phyloP scores from a whole-genome alignment of 2,888 invertebrate species.

The Allophyes oxyacanthae region DNA sequence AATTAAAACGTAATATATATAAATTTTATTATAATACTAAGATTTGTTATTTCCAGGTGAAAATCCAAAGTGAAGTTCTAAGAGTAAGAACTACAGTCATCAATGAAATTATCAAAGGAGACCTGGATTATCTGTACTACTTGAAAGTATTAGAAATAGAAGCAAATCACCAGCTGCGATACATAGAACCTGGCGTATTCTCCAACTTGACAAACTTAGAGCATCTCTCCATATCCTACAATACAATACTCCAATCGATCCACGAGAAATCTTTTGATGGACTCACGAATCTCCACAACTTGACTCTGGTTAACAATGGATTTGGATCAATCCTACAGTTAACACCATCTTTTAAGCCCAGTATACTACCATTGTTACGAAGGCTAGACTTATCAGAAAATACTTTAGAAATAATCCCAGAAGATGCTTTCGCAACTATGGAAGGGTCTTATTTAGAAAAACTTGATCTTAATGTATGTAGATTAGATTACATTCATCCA shows the following conservation, averaged over 20 bases:
- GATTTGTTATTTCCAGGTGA: slow-evolving; percentile 70
- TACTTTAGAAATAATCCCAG: slow-evolving; percentile 78
- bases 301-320: slow-evolving; percentile 88
- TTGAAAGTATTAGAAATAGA: slow-evolving; percentile 85
- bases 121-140: slow-evolving; percentile 75
- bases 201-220: slow-evolving; percentile 80
- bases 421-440: slow-evolving; percentile 83
- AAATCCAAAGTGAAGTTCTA: slow-evolving; percentile 73
- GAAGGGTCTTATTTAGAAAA: slow-evolving; percentile 77
- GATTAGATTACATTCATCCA: slow-evolving; percentile 86
- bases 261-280: slow-evolving; percentile 85
- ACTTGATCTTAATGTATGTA: slow-evolving; percentile 86
- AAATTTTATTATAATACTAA: too few species aligned
- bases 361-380: slow-evolving; percentile 80
- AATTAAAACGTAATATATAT: too few species aligned
- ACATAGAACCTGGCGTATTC: slow-evolving; percentile 85
- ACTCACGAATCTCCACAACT: slow-evolving; percentile 80
- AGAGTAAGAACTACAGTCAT: slow-evolving; percentile 87
- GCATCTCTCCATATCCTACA: slow-evolving; percentile 89
- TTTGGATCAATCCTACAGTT: slow-evolving; percentile 82
- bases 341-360: slow-evolving; percentile 78
- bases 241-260: slow-evolving; percentile 81
- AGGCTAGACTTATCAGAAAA: slow-evolving; percentile 88
- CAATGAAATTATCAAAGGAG: slow-evolving; percentile 75
- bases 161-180: slow-evolving; percentile 85